phyloP scores from a whole-genome alignment of 2,797 vertebrate genomes.

The Phoebastria nigripes region DNA sequence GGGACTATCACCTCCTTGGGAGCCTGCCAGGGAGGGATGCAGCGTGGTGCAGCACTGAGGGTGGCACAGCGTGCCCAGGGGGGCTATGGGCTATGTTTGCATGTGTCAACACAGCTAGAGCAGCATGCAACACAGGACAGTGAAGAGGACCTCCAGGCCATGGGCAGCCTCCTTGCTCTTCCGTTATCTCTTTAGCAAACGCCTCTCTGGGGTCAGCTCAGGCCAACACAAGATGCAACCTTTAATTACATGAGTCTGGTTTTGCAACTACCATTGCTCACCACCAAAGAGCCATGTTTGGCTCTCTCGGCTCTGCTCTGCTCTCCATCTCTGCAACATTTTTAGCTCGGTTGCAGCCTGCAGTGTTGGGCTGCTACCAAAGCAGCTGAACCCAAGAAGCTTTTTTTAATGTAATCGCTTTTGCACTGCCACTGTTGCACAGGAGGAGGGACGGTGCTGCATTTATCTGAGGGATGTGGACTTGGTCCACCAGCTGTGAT shows the following conservation, averaged over 20 bases:
- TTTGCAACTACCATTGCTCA: not conserved
- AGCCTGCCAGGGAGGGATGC: not conserved
- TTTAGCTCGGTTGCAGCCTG: not conserved
- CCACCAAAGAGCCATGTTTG: accelerated
- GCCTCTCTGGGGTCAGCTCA: not conserved
- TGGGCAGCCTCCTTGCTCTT: not conserved
- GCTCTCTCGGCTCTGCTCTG: not conserved
- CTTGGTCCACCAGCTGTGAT: not conserved
- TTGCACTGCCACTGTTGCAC: not conserved
- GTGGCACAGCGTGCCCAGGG: not conserved
- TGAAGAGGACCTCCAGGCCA: not conserved
- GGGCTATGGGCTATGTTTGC: accelerated
- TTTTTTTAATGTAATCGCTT: not conserved
- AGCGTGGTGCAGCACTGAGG: accelerated
- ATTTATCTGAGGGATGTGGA: not conserved
- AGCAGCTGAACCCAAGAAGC: not conserved
- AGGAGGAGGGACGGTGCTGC: accelerated
- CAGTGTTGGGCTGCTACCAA: not conserved
- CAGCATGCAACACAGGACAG: not conserved
- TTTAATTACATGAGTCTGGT: not conserved
- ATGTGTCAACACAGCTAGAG: not conserved
- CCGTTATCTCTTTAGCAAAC: not conserved
- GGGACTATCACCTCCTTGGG: not conserved
- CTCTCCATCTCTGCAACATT: not conserved
- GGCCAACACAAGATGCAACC: not conserved